Conservation (phyloP, 2,797 vertebrate genomes). For the Mormyrops boulengeri region DNA sequence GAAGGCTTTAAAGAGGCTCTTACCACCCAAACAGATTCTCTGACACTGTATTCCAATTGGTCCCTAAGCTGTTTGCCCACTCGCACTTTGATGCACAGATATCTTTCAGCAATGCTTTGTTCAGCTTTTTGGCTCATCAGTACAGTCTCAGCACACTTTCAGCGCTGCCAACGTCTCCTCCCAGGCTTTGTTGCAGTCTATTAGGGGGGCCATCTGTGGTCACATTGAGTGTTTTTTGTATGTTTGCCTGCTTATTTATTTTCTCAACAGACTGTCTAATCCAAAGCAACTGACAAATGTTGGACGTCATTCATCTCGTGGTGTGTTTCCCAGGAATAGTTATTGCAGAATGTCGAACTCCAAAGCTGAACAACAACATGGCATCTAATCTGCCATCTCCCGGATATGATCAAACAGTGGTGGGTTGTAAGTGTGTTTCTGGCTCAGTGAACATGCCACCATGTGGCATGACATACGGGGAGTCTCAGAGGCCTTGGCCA, state of each 20-base stretch:
- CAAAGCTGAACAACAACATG: not conserved
- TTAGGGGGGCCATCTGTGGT: not conserved
- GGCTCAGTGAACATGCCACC: not conserved
- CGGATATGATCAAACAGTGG: not conserved
- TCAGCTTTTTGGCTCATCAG: not conserved
- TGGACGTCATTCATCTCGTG: not conserved
- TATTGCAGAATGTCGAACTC: not conserved
- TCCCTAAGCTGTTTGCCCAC: not conserved
- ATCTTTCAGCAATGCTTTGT: not conserved
- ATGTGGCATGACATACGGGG: not conserved
- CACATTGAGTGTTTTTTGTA: not conserved
- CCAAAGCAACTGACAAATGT: not conserved
- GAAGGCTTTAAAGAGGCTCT: not conserved
- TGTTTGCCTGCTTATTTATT: not conserved
- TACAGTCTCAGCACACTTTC: not conserved
- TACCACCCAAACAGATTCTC: not conserved
- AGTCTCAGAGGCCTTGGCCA: not conserved
- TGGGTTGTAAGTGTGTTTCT: not conserved
- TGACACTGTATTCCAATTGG: not conserved
- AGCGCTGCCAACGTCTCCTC: not conserved
- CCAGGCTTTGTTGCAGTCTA: not conserved
- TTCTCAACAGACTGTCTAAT: not conserved
- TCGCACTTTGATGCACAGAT: not conserved
- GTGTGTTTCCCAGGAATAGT: not conserved
- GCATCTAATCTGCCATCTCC: not conserved